Evolutionary conservation across 2,113 vertebrate genomes (phyloP).

Genomic region (Prunella himalayana): DNA sequence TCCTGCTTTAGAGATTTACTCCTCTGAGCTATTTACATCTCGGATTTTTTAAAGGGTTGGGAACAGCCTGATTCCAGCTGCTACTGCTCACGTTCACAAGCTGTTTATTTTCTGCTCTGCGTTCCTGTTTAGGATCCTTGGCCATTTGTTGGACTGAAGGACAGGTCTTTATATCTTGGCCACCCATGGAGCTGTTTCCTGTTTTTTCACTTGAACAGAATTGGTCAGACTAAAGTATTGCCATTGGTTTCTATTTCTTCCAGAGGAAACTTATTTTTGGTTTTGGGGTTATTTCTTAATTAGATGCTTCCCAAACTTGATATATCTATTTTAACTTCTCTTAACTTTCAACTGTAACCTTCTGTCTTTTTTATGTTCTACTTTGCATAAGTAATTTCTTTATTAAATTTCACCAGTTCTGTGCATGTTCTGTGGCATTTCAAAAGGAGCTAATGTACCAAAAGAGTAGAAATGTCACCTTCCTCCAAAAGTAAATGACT

Average conservation of each 20-base stretch:
- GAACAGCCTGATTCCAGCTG: slow-evolving; percentile 15
- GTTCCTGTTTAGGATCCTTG: slow-evolving; percentile 36
- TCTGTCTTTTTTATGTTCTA: not conserved
- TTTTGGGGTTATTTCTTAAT: not conserved
- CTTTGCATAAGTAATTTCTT: not conserved
- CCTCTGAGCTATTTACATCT: not conserved
- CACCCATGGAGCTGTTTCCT: not conserved
- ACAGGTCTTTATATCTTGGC: not conserved
- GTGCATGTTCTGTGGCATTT: slow-evolving; percentile 1
- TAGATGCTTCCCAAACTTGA: not conserved
- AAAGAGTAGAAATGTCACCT: slow-evolving; percentile 8
- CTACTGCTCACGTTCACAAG: not conserved
- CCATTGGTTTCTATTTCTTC: not conserved
- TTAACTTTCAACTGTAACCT: not conserved
- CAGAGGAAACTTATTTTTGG: not conserved
- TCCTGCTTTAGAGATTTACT: not conserved
- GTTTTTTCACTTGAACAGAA: not conserved
- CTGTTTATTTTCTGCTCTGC: not conserved
- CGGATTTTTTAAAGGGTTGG: not conserved
- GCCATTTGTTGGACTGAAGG: not conserved
- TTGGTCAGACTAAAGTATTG: not conserved
- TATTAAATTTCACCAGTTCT: not conserved
- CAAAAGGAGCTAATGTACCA: not conserved
- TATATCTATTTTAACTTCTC: not conserved
- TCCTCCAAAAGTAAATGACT: not conserved